Conservation (phyloP, 2,797 vertebrate genomes). For the Calcarius lapponicus region DNA sequence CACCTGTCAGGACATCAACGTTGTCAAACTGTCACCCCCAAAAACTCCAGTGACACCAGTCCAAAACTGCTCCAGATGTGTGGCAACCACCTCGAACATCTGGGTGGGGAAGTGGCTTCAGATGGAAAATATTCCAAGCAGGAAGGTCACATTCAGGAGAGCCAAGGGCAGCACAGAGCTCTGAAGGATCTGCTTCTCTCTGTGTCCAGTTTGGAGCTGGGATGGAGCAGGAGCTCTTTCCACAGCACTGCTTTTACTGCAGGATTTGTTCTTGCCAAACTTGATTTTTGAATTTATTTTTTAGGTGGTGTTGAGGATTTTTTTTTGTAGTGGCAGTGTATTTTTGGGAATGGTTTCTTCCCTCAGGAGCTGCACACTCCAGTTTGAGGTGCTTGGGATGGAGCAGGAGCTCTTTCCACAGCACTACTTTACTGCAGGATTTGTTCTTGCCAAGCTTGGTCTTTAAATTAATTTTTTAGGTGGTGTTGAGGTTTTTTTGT, state of each 20-base stretch:
- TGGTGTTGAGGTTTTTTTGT: neutral
- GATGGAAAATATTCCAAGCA: neutral
- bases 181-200: neutral
- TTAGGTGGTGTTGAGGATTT: too few species aligned
- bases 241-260: neutral
- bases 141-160: accelerated
- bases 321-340: too few species aligned
- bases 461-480: too few species aligned
- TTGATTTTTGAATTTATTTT: neutral
- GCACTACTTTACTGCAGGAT: too few species aligned
- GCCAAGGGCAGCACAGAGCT: neutral
- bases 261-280: neutral
- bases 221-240: neutral
- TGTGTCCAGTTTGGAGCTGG: neutral
- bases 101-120: neutral
- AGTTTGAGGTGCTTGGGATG: too few species aligned
- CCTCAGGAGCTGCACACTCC: too few species aligned
- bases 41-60: neutral
- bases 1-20: neutral
- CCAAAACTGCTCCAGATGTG: neutral
- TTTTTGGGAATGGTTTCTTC: too few species aligned
- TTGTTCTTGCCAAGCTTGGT: too few species aligned
- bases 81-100: neutral
- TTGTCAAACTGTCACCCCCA: neutral
- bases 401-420: too few species aligned